phyloP scores from a whole-genome alignment of 1,140 invertebrate species.

The Drosophila auraria region DNA sequence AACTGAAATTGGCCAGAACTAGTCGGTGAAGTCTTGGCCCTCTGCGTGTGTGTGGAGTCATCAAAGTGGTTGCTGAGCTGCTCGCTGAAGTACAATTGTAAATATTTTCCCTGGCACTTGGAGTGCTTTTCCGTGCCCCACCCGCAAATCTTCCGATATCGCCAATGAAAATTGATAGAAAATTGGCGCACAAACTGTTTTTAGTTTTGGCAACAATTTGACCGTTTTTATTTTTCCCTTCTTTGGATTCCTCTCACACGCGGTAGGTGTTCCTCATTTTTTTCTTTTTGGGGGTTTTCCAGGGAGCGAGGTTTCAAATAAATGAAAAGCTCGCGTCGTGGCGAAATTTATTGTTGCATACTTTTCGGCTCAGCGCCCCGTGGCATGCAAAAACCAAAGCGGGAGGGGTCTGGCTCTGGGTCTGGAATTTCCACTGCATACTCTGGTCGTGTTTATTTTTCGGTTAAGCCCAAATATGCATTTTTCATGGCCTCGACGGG shows the following conservation, averaged over 20 bases:
- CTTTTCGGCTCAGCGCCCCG: conserved; percentile 77
- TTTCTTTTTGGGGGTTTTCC: conserved; percentile 4
- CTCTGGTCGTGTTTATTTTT: conserved; percentile 71
- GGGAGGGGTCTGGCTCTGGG: not conserved
- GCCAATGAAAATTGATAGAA: conserved; percentile 71
- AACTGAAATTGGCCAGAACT: conserved; percentile 51
- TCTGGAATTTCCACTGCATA: conserved; percentile 47
- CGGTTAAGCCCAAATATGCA: conserved; percentile 81
- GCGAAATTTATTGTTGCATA: conserved; percentile 78
- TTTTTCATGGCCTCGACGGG: conserved; percentile 69
- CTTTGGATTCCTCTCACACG: conserved; percentile 2
- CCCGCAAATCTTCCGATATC: conserved; percentile 5
- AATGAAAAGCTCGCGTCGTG: conserved; percentile 65
- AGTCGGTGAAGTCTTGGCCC: conserved; percentile 12
- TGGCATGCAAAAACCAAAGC: conserved; percentile 34
- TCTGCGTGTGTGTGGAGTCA: conserved; percentile 15
- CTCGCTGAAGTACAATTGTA: conserved; percentile 62
- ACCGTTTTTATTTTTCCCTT: conserved; percentile 48
- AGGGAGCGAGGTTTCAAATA: conserved; percentile 32
- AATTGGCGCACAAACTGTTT: conserved; percentile 75
- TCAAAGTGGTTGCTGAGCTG: conserved; percentile 34
- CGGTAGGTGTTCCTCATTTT: conserved; percentile 3
- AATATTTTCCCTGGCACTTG: conserved; percentile 52
- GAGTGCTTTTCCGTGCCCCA: not conserved
- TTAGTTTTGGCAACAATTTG: conserved; percentile 73